phyloP scores from a whole-genome alignment of 1,140 invertebrate genomes.

The Platyscapa corneri region DNA sequence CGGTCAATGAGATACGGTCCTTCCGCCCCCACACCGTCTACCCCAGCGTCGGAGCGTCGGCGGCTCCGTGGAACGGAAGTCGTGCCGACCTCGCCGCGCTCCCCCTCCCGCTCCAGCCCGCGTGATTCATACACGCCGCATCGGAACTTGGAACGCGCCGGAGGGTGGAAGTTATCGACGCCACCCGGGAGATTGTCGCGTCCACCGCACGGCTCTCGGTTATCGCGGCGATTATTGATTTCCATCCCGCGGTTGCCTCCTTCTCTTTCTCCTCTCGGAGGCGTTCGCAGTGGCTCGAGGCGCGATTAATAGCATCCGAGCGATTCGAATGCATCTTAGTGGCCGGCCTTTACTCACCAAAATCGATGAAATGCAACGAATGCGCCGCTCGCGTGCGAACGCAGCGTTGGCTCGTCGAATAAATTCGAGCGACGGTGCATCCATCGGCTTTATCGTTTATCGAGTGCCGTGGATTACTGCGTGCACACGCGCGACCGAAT shows the following conservation, averaged over 20 bases:
- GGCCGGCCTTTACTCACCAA: no score
- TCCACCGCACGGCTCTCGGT: not conserved
- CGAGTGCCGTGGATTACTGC: not conserved
- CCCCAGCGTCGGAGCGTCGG: constrained; percentile 32
- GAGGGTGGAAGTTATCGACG: not conserved
- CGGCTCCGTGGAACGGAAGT: constrained; percentile 67
- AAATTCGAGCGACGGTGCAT: not conserved
- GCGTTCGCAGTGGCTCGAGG: not conserved
- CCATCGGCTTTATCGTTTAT: not conserved
- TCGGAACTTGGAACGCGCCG: not conserved
- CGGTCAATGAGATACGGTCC: constrained; percentile 75
- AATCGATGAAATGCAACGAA: no score
- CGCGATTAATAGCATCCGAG: not conserved
- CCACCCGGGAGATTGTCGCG: no score
- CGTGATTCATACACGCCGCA: constrained; percentile 59
- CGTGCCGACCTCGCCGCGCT: constrained; percentile 54
- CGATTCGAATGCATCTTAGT: no score
- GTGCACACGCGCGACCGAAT: not conserved
- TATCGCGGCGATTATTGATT: not conserved
- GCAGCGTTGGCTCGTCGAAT: not conserved
- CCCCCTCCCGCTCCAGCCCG: constrained; percentile 15
- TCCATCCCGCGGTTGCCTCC: not conserved
- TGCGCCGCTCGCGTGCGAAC: no score
- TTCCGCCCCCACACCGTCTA: constrained; percentile 55
- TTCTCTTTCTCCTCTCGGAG: no score